Evolutionary conservation across 1,140 invertebrate species (phyloP).

Genomic region (Xylocopa sonorina): DNA sequence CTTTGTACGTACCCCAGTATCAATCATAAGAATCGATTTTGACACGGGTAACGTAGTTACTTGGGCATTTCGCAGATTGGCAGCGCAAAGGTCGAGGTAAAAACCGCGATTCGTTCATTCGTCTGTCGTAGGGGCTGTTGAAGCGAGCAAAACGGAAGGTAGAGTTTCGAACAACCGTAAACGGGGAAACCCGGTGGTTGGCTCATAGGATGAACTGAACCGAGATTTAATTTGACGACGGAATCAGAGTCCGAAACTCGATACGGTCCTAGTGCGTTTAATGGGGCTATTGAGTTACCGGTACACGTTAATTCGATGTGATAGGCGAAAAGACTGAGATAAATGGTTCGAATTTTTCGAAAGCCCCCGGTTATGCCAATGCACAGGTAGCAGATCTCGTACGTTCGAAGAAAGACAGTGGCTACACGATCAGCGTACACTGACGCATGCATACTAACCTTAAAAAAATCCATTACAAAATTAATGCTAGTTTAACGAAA

Average conservation of each 20-base stretch:
- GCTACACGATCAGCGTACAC: too few species aligned
- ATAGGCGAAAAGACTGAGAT: slow-evolving; percentile 65
- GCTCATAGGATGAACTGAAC: slow-evolving; percentile 52
- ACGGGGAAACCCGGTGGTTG: slow-evolving; percentile 35
- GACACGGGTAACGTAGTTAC: neutral
- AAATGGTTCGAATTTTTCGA: slow-evolving; percentile 67
- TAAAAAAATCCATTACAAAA: too few species aligned
- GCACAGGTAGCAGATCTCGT: neutral
- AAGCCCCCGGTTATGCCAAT: slow-evolving; percentile 20
- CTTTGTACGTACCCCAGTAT: neutral
- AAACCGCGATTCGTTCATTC: slow-evolving; percentile 10
- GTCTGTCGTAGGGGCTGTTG: too few species aligned
- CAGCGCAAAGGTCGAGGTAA: neutral
- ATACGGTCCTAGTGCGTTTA: slow-evolving; percentile 61
- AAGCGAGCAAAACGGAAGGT: neutral
- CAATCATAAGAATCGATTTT: neutral
- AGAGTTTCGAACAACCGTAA: slow-evolving; percentile 38
- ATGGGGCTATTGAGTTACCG: slow-evolving; percentile 75
- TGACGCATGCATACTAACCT: too few species aligned
- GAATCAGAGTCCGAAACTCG: slow-evolving; percentile 67
- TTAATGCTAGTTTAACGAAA: too few species aligned
- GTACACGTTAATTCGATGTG: slow-evolving; percentile 69
- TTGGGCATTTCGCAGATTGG: too few species aligned
- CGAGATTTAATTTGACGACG: slow-evolving; percentile 60
- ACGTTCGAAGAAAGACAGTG: too few species aligned